Conservation (phyloP, 2,797 vertebrate species). For the Hemibagrus guttatus region DNA sequence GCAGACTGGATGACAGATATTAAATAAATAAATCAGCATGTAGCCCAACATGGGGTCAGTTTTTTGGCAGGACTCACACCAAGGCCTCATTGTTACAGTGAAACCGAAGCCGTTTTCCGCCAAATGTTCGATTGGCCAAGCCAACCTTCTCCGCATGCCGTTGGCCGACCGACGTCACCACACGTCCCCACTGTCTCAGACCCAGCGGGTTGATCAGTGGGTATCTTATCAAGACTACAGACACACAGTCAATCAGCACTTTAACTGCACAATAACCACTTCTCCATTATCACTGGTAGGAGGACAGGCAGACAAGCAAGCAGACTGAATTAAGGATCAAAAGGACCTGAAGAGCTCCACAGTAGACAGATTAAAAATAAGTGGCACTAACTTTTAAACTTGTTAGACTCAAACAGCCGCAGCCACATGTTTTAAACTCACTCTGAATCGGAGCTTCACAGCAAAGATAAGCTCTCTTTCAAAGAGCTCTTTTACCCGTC, state of each 20-base stretch:
- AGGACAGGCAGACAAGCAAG: neutral
- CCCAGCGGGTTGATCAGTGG: slow-evolving; percentile 49
- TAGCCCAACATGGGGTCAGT: slow-evolving; percentile 39
- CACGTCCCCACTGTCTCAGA: slow-evolving; percentile 7
- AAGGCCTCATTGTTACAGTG: slow-evolving; percentile 59
- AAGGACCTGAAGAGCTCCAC: neutral
- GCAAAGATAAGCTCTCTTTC: slow-evolving; percentile 8
- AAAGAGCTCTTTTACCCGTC: neutral
- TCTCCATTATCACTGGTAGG: neutral
- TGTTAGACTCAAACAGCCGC: neutral
- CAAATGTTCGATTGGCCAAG: slow-evolving; percentile 28
- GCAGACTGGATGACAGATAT: slow-evolving; percentile 57
- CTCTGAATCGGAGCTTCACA: slow-evolving; percentile 15
- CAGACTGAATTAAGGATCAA: neutral
- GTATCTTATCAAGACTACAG: slow-evolving; percentile 57
- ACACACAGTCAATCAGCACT: slow-evolving; percentile 58
- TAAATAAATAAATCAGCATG: slow-evolving; percentile 62
- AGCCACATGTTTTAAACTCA: neutral
- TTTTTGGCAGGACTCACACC: slow-evolving; percentile 49
- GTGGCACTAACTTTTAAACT: neutral
- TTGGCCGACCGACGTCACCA: slow-evolving; percentile 7
- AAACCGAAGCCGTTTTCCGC: slow-evolving; percentile 59
- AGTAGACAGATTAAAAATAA: neutral
- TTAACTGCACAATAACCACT: slow-evolving; percentile 16
- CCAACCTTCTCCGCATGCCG: slow-evolving; percentile 49